Evolutionary conservation across 2,113 vertebrate genomes (phyloP).

Genomic region (Columbina picui): DNA sequence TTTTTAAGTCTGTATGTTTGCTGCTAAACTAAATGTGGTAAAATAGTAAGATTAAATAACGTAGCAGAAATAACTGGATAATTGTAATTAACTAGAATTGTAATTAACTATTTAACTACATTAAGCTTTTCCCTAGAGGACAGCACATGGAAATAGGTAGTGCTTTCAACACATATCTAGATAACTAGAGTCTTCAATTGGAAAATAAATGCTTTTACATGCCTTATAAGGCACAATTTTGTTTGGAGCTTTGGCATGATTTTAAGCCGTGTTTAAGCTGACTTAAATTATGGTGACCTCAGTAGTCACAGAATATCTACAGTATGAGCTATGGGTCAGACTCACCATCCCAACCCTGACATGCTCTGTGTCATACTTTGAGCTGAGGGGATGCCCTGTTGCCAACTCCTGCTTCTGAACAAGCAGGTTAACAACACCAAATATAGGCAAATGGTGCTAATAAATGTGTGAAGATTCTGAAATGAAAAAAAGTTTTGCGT

Average conservation of each 20-base stretch:
- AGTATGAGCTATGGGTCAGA: neutral
- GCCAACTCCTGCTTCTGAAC: neutral
- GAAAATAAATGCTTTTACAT: neutral
- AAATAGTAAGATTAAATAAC: neutral
- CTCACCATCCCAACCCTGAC: neutral
- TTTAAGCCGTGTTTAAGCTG: neutral
- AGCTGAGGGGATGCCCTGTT: neutral
- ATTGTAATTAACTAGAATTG: neutral
- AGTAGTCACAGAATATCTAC: neutral
- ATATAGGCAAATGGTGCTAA: neutral
- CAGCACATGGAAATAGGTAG: neutral
- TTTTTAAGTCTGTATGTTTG: neutral
- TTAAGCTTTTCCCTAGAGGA: neutral
- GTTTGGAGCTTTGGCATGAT: neutral
- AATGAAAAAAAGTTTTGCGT: neutral
- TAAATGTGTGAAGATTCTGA: neutral
- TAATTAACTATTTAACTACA: neutral
- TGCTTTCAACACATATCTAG: neutral
- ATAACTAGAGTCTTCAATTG: neutral
- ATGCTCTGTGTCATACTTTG: neutral
- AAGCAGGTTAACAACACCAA: neutral
- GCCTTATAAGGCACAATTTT: neutral
- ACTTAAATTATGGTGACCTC: neutral
- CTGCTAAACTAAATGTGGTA: neutral
- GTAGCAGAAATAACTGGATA: neutral